Base-by-base conservation (phyloP, 2,888 invertebrate genomes). In the Nymphalis c-album region DNA sequence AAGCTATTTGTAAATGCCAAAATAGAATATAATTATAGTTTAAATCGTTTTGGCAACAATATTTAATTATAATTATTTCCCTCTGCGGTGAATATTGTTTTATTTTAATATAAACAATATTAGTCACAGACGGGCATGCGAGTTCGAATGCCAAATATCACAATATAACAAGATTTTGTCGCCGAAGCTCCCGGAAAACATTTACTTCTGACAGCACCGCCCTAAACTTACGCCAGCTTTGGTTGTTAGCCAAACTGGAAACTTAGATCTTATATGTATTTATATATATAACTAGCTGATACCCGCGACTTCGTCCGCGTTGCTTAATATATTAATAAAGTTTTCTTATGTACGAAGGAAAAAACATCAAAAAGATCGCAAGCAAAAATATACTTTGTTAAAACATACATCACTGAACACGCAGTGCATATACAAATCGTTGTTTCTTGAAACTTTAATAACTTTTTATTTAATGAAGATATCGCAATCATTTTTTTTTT, bases 211-310 rank as follows among this genome's bases (percentile, higher is more conserved):
- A 66, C 66, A 61, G 48, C 47, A 60, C 53, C 51, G 66, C 57
- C 60, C 57, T 55, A 64, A 59, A 63, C 50, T 40, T 55, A 63
- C 55, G 55, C 50, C 50, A 60, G 31, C 47, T 22, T 71, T 71
- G 69, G 69, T 67, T 51, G 59, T 60, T 31, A 60, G 71, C 69
- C 71, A 71, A 68, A 57, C 63, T 51, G 16, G 13, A 16, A 31
- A 46, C 13, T 18, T 35, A 40, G 18, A 57, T 18, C 57, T 57
- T 55, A 6, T 26, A 26, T 26, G 16, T 20, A 13, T 51, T 18
- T 22, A 13, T 22, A 22, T 51, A 13, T n/a, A n/a, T n/a, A n/a
- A n/a, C n/a, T n/a, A n/a, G n/a, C n/a, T n/a, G n/a, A n/a, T n/a
- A n/a, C n/a, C n/a, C n/a, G n/a, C n/a, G n/a, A n/a, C n/a, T n/a